Conservation (phyloP, 2,797 vertebrate species). For the Pristis pectinata region DNA sequence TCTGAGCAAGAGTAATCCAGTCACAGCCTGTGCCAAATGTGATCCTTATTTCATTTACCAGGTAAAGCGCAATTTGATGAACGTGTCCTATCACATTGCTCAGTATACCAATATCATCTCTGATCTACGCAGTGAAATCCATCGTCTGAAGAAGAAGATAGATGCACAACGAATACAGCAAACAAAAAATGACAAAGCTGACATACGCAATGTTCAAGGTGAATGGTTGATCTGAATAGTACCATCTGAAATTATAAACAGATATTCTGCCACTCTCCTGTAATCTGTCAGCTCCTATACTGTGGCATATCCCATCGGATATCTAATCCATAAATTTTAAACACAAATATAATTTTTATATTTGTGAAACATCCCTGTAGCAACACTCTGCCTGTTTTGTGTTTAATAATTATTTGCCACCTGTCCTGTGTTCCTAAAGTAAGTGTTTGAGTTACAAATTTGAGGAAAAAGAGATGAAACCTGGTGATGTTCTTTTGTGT, state of each 20-base stretch:
- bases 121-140: conserved; percentile 72
- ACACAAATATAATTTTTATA: not conserved
- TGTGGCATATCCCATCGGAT: not conserved
- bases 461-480: not conserved
- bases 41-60: conserved; percentile 43
- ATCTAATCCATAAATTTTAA: not conserved
- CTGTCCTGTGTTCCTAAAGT: not conserved
- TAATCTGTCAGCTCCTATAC: not conserved
- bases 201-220: conserved; percentile 74
- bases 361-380: not conserved
- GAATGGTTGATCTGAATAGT: not conserved
- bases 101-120: conserved; percentile 81
- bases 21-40: not conserved
- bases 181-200: conserved; percentile 50
- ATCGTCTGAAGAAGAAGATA: conserved; percentile 73
- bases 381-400: not conserved
- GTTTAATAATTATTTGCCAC: not conserved
- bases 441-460: not conserved
- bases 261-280: not conserved
- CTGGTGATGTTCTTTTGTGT: not conserved
- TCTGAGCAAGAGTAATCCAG: not conserved
- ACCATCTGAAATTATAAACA: not conserved
- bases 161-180: conserved; percentile 59
- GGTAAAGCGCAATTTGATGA: conserved; percentile 81
- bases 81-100: conserved; percentile 75